Base-by-base conservation (phyloP, 2,113 vertebrate species). In the Engraulis encrasicolus region DNA sequence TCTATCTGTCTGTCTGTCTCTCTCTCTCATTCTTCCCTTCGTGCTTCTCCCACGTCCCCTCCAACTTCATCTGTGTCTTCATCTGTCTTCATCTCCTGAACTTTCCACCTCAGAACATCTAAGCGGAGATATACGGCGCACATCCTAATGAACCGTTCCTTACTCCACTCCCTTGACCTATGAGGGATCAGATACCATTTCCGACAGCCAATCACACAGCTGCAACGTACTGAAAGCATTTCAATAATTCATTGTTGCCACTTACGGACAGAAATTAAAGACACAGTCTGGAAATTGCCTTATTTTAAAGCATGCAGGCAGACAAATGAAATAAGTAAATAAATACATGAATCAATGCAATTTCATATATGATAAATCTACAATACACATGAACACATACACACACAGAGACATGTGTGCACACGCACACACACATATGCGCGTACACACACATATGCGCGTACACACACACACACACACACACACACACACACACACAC, bases 161-260 rank as follows among this genome's bases (percentile, higher is more conserved):
- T 79, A 80, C 78, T 49, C 61, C 80, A 82, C 48, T 80, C 79
- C 50, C 71, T 37, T 23, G 34, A 37, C 50, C 80, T 38, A 81
- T 40, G 34, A 81, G 50, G 54, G 20, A 27, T 81, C n/a, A 19
- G 49, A 36, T 34, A 49, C 45, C 81, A 3, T 40, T 58, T 23
- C 49, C 36, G 12, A n/a, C 19, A 74, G 34, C 79, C 79, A 81
- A 81, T 81, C 37, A 81, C 15, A 81, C 50, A 61, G 20, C 77
- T 34, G 34, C 31, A 40, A 77, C n/a, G 61, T 85, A 58, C 19
- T 66, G 50, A 37, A 15, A 7, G 6, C 50, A 83, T n/a, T 50
- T 40, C 36, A 85, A 66, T 87, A 78, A 82, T 82, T 82, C 19
- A 87, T 50, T 23, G 31, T 20, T 78, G 19, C 81, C 20, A 31